phyloP scores from a whole-genome alignment of 2,113 vertebrate genomes.

The Paramisgurnus dabryanus region DNA sequence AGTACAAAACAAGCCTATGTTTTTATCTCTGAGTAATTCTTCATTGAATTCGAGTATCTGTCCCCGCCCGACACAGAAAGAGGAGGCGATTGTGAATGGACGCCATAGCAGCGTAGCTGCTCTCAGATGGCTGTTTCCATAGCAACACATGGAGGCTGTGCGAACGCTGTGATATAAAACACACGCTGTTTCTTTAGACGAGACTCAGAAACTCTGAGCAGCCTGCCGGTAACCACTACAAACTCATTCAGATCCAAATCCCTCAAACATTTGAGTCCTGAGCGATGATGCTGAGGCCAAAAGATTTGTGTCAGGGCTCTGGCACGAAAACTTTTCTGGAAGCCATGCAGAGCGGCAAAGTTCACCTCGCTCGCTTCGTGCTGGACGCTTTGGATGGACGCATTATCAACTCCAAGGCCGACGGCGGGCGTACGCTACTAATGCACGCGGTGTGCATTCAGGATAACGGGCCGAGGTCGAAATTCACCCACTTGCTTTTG shows the following conservation, averaged over 20 bases:
- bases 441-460: slow-evolving; percentile 83
- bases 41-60: slow-evolving; percentile 69
- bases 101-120: slow-evolving; percentile 70
- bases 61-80: slow-evolving; percentile 65
- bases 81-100: slow-evolving; percentile 75
- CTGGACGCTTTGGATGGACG: slow-evolving; percentile 87
- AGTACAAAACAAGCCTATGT: slow-evolving; percentile 60
- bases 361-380: slow-evolving; percentile 87
- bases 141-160: slow-evolving; percentile 75
- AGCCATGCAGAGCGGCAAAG: slow-evolving; percentile 86
- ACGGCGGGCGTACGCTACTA: slow-evolving; percentile 84
- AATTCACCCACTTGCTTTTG: slow-evolving; percentile 83
- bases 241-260: neutral
- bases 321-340: slow-evolving; percentile 88
- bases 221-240: neutral
- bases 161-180: slow-evolving; percentile 76
- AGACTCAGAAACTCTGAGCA: slow-evolving; percentile 70
- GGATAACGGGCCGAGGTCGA: slow-evolving; percentile 75
- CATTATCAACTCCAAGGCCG: slow-evolving; percentile 85
- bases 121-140: slow-evolving; percentile 78
- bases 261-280: neutral
- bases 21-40: slow-evolving; percentile 72
- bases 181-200: slow-evolving; percentile 62
- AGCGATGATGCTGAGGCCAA: slow-evolving; percentile 81
- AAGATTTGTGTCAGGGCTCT: slow-evolving; percentile 85